Conservation (phyloP, 1,140 invertebrate genomes). For the Xylocopa sonorina region DNA sequence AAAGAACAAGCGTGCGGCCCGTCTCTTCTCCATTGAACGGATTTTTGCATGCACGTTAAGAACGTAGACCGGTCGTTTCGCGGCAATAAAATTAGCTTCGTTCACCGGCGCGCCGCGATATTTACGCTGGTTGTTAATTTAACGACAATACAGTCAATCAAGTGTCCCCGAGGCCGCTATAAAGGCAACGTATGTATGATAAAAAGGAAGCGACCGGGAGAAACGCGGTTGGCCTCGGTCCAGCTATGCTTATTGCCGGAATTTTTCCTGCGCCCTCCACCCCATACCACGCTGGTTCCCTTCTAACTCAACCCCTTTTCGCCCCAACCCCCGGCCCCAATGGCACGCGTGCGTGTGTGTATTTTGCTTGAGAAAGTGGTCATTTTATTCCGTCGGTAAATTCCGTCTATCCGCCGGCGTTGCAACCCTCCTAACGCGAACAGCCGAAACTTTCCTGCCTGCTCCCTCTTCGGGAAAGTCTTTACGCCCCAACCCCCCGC, state of each 20-base stretch:
- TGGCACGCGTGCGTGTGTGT: not conserved
- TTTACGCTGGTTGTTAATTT: constrained; percentile 50
- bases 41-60: constrained; percentile 20
- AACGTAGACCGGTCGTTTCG: constrained; percentile 1
- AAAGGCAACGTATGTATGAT: constrained; percentile 51
- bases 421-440: constrained; percentile 20
- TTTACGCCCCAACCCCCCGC: constrained; percentile 18
- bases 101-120: constrained; percentile 13
- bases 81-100: constrained; percentile 44
- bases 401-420: constrained; percentile 43
- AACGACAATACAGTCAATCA: constrained; percentile 53
- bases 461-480: constrained; percentile 7
- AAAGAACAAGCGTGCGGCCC: not conserved
- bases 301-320: too few species aligned
- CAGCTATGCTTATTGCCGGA: constrained; percentile 63
- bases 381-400: constrained; percentile 61
- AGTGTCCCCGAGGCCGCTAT: constrained; percentile 26
- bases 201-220: constrained; percentile 43
- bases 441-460: constrained; percentile 36
- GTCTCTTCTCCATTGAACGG: constrained; percentile 5
- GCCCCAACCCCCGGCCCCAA: not conserved
- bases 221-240: constrained; percentile 54
- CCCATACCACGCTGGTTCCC: too few species aligned
- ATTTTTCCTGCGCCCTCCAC: constrained; percentile 55
- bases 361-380: constrained; percentile 56